These are phyloP conservation scores for Planiliza haematocheilus DNA, from an alignment of 2,113 vertebrate genomes.

Conservation along the genomic window DNA sequence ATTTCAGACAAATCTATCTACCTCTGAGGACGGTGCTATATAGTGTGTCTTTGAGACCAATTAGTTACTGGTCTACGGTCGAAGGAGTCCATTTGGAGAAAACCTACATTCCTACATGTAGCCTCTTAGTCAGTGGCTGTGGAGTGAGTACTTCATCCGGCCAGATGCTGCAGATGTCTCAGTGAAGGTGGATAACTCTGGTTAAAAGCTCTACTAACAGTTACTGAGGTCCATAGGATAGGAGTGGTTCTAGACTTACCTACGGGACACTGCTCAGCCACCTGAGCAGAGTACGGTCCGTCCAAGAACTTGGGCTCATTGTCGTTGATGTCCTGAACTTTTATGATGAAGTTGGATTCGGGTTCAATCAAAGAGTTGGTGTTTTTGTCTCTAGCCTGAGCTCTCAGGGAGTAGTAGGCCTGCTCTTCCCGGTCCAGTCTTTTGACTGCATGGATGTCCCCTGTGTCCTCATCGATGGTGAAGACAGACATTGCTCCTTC, in stretches of 20 bases:
- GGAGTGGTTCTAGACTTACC: slow-evolving; percentile 42
- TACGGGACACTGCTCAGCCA: slow-evolving; percentile 81
- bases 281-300: slow-evolving; percentile 89
- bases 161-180: too few relatives aligned
- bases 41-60: too few relatives aligned
- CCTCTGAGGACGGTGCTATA: too few relatives aligned
- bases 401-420: slow-evolving; percentile 90
- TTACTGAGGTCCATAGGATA: too few relatives aligned
- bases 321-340: slow-evolving; percentile 82
- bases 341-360: slow-evolving; percentile 92
- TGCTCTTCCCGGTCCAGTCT: slow-evolving; percentile 93
- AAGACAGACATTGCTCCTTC: slow-evolving; percentile 95
- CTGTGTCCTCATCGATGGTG: slow-evolving; percentile 94
- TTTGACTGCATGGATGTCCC: slow-evolving; percentile 93
- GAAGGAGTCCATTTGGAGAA: too few relatives aligned
- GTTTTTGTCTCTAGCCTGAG: slow-evolving; percentile 88
- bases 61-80: too few relatives aligned
- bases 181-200: too few relatives aligned
- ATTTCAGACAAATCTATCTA: too few relatives aligned
- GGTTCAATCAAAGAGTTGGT: slow-evolving; percentile 90
- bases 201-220: too few relatives aligned
- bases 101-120: too few relatives aligned
- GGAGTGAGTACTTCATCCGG: too few relatives aligned
- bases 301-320: slow-evolving; percentile 87
- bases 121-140: too few relatives aligned